phyloP scores from a whole-genome alignment of 2,888 invertebrate species.

The Zeuzera pyrina region DNA sequence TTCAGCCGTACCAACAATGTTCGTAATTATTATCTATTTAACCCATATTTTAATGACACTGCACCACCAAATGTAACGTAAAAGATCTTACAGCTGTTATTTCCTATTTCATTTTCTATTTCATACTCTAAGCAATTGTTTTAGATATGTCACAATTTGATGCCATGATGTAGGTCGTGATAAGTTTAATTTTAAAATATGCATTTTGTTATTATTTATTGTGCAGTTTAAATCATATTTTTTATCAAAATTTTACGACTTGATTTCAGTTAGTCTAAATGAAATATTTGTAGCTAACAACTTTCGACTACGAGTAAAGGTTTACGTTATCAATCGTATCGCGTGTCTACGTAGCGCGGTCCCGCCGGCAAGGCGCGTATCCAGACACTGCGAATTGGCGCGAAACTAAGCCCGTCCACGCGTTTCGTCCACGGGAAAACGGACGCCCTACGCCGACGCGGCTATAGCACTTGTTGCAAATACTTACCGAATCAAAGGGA shows the following conservation, averaged over 20 bases:
- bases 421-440: background rate
- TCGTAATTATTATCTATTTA: slow-evolving; percentile 2
- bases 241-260: too few species aligned
- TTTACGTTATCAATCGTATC: slow-evolving; percentile 23
- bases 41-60: slow-evolving; percentile 7
- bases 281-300: slow-evolving; percentile 1
- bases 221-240: too few species aligned
- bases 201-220: too few species aligned
- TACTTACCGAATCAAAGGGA: too few species aligned
- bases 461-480: background rate
- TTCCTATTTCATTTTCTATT: slow-evolving; percentile 3
- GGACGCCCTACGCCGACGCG: too few species aligned
- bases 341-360: slow-evolving; percentile 27
- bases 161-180: too few species aligned
- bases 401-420: slow-evolving; percentile 26
- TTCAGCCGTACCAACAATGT: slow-evolving; percentile 26
- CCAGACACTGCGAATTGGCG: slow-evolving; percentile 59
- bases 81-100: slow-evolving; percentile 13
- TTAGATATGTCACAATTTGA: too few species aligned
- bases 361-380: slow-evolving; percentile 49
- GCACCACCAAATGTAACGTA: slow-evolving; percentile 4
- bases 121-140: too few species aligned
- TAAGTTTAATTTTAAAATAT: too few species aligned
- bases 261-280: background rate
- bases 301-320: slow-evolving; percentile 13